Evolutionary conservation across 2,888 invertebrate species (phyloP), one percentile per base, ranked within the genome.

Genomic region (Rhamphomyia laevipes): DNA sequence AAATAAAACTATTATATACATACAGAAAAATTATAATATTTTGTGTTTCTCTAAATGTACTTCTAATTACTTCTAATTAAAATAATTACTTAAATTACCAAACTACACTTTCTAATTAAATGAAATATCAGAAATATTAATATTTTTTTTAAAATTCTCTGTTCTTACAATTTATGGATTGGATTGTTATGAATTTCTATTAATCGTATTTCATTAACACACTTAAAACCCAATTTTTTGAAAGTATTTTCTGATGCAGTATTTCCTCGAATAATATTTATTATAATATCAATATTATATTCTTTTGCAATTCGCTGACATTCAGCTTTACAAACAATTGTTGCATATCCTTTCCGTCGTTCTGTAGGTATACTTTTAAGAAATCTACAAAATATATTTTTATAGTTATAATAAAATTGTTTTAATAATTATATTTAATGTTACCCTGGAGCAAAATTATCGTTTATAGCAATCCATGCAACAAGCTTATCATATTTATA

Each of bases 401-500:
- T 15, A 46, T 10, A 21, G 11, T 6, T 11, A 7, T 37, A 15
- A 15, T 35, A 2, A n/a, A 5, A 35, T n/a, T n/a, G 4, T 35
- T 15, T 35, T 15, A 13, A 9, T 16, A 16, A 37, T 16, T 37
- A n/a, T n/a, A n/a, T n/a, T n/a, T n/a, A n/a, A n/a, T n/a, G 9
- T 13, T 11, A 51, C 43, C 51, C 51, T 40, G 44, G 31, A 13
- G 46, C 44, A 16, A 43, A 49, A 21, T 40, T 42, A 17, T 52
- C 52, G 23, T 42, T 45, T 5, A 33, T 45, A 13, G 45, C 9
- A 43, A 45, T 35, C 52, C 49, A 52, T 17, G 51, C 33, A n/a
- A 47, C 21, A 10, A 46, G 30, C 18, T 49, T 18, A 15, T 45
- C 17, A 27, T 30, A 33, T 43, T 17, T 43, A 31, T 46, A 51